These are phyloP conservation scores for Dromius quadrimaculatus DNA, from an alignment of 2,888 invertebrate genomes.

Conservation along the genomic window DNA sequence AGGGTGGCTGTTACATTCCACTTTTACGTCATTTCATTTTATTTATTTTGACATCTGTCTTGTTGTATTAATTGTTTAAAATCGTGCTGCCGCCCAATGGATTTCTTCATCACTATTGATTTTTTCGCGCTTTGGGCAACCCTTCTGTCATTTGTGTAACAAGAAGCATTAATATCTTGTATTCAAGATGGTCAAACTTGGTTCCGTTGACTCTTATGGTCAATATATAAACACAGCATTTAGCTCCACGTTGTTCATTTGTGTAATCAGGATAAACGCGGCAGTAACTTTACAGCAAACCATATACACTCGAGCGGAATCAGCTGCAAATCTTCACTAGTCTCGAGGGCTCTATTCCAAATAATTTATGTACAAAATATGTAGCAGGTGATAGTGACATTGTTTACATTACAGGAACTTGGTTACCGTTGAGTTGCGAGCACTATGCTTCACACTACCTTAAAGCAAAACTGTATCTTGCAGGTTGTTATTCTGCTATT, in stretches of 20 bases:
- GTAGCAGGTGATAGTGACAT: constrained; percentile 4
- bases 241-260: constrained; percentile 13
- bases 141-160: no score
- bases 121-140: no score
- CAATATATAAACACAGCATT: constrained; percentile 15
- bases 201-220: constrained; percentile 12
- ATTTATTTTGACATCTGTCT: no score
- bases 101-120: constrained; percentile 20
- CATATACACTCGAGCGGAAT: constrained; percentile 4
- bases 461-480: no score
- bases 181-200: constrained; percentile 11
- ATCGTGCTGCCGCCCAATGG: no score
- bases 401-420: constrained; percentile 13
- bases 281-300: not conserved
- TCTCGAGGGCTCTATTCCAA: constrained; percentile 7
- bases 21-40: not conserved
- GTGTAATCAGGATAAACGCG: constrained; percentile 20
- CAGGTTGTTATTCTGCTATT: no score
- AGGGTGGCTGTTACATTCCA: no score
- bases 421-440: constrained; percentile 8
- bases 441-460: no score
- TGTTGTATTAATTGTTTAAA: no score
- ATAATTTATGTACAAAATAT: constrained; percentile 25
- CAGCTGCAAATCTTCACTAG: constrained; percentile 28
- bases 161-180: constrained; percentile 8